Conservation (phyloP, 2,888 invertebrate genomes). For the Apocheima hispidaria region DNA sequence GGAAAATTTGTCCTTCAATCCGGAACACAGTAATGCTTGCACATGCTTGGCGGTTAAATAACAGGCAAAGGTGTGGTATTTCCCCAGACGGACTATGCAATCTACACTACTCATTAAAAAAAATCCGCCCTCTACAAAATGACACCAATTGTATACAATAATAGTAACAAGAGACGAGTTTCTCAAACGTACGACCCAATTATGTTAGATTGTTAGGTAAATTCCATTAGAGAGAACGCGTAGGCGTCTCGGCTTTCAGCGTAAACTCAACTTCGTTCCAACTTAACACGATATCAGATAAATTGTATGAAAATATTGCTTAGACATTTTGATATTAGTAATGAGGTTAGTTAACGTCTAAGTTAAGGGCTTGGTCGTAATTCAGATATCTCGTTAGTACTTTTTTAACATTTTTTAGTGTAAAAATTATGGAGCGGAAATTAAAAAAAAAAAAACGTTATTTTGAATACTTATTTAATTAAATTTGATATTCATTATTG, state of each 20-base stretch:
- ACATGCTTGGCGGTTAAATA: too few relatives aligned
- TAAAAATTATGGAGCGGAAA: not conserved
- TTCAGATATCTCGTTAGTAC: too few relatives aligned
- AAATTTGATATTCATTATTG: too few relatives aligned
- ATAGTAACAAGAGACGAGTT: not conserved
- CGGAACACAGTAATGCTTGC: too few relatives aligned
- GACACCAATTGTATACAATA: not conserved
- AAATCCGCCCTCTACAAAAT: not conserved
- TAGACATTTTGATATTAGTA: not conserved
- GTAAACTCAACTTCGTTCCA: constrained; percentile 2
- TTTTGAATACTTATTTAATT: too few relatives aligned
- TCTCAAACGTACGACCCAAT: constrained; percentile 11
- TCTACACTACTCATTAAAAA: not conserved
- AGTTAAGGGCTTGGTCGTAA: too few relatives aligned
- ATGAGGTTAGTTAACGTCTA: not conserved
- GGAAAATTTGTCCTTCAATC: too few relatives aligned
- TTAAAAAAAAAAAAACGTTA: too few relatives aligned
- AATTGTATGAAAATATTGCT: not conserved
- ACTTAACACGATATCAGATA: constrained; percentile 1
- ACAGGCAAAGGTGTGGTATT: too few relatives aligned
- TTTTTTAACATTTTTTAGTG: too few relatives aligned
- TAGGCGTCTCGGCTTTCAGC: constrained; percentile 19
- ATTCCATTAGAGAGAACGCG: constrained; percentile 21
- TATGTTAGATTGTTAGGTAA: constrained; percentile 17
- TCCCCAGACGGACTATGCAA: too few relatives aligned